phyloP scores from a whole-genome alignment of 1,140 invertebrate species.

The Cardiocondyla obscurior region DNA sequence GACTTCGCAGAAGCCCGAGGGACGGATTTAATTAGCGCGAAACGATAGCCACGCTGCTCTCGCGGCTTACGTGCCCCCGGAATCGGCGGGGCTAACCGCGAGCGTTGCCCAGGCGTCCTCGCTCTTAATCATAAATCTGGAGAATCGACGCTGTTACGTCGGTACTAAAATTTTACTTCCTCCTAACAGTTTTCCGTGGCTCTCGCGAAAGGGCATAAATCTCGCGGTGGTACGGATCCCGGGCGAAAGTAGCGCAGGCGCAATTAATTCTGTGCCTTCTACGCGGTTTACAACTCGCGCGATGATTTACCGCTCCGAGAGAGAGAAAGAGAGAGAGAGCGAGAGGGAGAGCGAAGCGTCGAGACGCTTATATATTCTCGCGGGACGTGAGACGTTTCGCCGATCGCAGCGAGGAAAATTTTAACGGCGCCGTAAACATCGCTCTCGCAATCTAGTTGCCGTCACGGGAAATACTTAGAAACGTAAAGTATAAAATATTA shows the following conservation, averaged over 20 bases:
- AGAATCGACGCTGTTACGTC: neutral
- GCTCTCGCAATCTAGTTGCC: neutral
- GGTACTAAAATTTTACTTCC: conserved; percentile 43
- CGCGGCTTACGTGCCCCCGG: neutral
- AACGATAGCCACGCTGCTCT: neutral
- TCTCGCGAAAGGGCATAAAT: conserved; percentile 40
- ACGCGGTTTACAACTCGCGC: conserved; percentile 21
- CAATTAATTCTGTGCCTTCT: conserved; percentile 40
- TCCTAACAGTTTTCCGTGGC: conserved; percentile 33
- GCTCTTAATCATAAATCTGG: conserved; percentile 23
- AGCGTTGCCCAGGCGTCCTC: neutral
- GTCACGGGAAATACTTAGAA: conserved; percentile 4
- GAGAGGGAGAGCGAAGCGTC: conserved; percentile 27
- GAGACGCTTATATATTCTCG: conserved; percentile 24
- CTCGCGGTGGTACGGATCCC: conserved; percentile 21
- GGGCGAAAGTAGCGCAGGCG: conserved; percentile 29
- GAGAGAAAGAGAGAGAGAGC: too few relatives aligned
- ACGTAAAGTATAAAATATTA: conserved; percentile 14
- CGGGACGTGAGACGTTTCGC: neutral
- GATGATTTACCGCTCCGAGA: conserved; percentile 43
- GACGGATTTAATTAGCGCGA: conserved; percentile 29
- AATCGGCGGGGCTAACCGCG: neutral
- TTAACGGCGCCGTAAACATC: conserved; percentile 54
- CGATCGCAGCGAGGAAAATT: conserved; percentile 42
- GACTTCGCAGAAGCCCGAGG: neutral